Evolutionary conservation across 1,140 invertebrate genomes (phyloP).

Genomic region (Penaeus indicus): DNA sequence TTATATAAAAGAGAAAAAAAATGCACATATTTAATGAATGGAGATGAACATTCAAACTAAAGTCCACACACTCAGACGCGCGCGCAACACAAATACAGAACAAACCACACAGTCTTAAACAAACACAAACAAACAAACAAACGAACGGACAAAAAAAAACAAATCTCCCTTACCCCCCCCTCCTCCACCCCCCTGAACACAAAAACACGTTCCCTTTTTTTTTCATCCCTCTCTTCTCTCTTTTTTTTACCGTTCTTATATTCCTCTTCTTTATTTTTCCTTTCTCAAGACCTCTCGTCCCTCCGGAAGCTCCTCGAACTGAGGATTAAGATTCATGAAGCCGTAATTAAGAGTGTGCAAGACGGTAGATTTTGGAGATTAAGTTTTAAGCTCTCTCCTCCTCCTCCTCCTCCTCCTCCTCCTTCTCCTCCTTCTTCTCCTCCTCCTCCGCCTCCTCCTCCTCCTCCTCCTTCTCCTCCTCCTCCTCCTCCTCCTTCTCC

Average conservation of each 20-base stretch:
- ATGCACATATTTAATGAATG: too few species aligned
- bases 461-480: neutral
- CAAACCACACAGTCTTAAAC: too few species aligned
- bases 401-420: neutral
- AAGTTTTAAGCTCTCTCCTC: conserved; percentile 6
- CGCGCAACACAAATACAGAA: too few species aligned
- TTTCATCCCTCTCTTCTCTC: conserved; percentile 4
- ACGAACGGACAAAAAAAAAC: too few species aligned
- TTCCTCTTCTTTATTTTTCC: neutral
- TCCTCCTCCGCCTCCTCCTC: neutral
- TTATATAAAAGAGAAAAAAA: too few species aligned
- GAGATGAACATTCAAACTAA: too few species aligned
- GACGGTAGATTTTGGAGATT: conserved; percentile 49
- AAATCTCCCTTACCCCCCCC: neutral
- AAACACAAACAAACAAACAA: too few species aligned
- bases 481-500: neutral
- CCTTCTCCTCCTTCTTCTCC: neutral
- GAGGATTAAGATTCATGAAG: conserved; percentile 50
- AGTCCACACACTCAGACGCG: too few species aligned
- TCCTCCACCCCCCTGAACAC: neutral
- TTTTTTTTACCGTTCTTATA: neutral
- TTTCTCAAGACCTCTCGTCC: neutral
- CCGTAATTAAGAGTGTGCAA: conserved; percentile 55
- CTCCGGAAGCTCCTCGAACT: conserved; percentile 20
- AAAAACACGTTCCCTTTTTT: neutral